Base-by-base conservation (phyloP, 2,888 invertebrate species). In the Noctua janthina region DNA sequence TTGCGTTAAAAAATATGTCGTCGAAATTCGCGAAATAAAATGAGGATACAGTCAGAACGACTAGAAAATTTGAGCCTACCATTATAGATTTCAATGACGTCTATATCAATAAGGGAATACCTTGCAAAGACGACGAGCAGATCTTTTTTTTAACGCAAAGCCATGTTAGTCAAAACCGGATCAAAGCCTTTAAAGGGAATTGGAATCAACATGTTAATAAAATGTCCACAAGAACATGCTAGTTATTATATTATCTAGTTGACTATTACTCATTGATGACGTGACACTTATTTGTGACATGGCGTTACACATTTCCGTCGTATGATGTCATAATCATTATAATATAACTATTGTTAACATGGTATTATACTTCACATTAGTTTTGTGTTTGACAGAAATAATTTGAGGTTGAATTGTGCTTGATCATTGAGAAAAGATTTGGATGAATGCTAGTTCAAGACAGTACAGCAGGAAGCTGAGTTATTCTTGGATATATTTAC, bases 181-280 rank as follows among this genome's bases (percentile, higher is more conserved):
- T 71, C 39, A 49, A 56, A 43, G 35, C 29, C 23, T 85, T 68
- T 69, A 59, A 17, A 68, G 39, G 59, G 43, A 64, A 39, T 73
- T 80, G n/a, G 15, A 56, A 69, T 72, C 4, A 86, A 46, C 39
- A 72, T 66, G 64, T 59, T 54, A 72, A 56, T 86, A 69, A 70
- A 82, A 67, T 73, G n/a, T 29, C 35, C 7, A 51, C 29, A 23
- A 29, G 43, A 62, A 35, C 51, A 35, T 23, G 35, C 56, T 59
- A 67, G 56, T 51, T 72, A 79, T 64, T 51, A 74, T 49, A 76
- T 67, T 56, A 78, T 69, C 39, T 59, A 43, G 54, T 35, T 20
- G 67, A 74, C 68, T 39, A 73, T 87, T 88, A 90, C 84, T 90
- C 91, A 91, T 83, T 73, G 76, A 87, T 92, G 91, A 92, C 91